Percentiles rank a stretch among this genome's conserved stretches.
Conservation (phyloP, 2,797 vertebrate genomes). For the Xerus rutilus region DNA sequence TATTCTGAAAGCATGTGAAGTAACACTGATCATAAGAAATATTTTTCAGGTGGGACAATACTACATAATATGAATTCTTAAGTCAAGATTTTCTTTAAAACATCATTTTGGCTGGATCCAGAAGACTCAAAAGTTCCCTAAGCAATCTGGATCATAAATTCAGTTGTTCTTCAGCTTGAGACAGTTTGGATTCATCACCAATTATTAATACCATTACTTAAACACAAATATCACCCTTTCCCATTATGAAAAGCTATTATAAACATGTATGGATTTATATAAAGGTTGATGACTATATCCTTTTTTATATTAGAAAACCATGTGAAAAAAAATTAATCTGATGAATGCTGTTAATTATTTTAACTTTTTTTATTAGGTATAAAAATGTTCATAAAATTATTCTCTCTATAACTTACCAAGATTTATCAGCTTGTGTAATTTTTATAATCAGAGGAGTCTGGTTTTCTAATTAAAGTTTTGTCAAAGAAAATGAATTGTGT, state of each 20-base stretch:
- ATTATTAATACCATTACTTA: conserved; percentile 74
- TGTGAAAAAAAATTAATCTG: conserved; percentile 77
- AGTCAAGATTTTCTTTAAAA: conserved; percentile 58
- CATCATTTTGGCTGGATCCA: conserved; percentile 71
- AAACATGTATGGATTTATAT: conserved; percentile 84
- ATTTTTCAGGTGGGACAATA: conserved; percentile 40
- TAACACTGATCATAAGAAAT: not conserved
- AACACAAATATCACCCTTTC: conserved; percentile 78
- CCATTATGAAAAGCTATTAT: conserved; percentile 84
- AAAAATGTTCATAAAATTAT: conserved; percentile 84
- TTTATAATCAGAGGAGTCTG: conserved; percentile 86
- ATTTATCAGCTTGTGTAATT: conserved; percentile 89
- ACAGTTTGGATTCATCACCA: conserved; percentile 74
- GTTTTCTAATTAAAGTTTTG: conserved; percentile 91
- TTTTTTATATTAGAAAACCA: conserved; percentile 86
- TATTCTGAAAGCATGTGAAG: conserved; percentile 59
- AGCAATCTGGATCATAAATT: conserved; percentile 67
- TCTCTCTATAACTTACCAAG: conserved; percentile 87
- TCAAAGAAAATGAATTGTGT: conserved; percentile 84
- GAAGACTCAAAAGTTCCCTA: conserved; percentile 67
- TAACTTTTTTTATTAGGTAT: conserved; percentile 89
- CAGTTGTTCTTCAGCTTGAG: conserved; percentile 76
- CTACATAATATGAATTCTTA: not conserved
- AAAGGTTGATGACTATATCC: conserved; percentile 83
- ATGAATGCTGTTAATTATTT: conserved; percentile 88